A percentile compares a stretch with the other conserved stretches of the same genome.
Conservation (phyloP, 2,888 invertebrate genomes). For the Drosophila vallismaia region DNA sequence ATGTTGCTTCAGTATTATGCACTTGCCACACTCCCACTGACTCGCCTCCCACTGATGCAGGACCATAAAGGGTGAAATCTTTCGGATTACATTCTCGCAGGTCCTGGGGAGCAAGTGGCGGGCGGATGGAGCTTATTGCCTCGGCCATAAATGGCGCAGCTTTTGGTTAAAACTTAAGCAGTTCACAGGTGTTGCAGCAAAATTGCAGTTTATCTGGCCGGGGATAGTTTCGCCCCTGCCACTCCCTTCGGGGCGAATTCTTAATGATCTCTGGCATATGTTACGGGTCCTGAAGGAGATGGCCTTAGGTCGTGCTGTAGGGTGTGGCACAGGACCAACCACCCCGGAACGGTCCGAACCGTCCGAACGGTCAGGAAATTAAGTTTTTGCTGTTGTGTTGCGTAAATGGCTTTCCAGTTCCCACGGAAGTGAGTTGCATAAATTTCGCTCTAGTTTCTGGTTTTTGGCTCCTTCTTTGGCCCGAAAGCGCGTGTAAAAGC, state of each 20-base stretch:
- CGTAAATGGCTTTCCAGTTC: slow-evolving; percentile 77
- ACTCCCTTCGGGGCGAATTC: slow-evolving; percentile 32
- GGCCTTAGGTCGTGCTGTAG: background rate
- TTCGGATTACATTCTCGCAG: slow-evolving; percentile 69
- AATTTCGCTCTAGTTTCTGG: slow-evolving; percentile 51
- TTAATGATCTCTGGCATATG: slow-evolving; percentile 78
- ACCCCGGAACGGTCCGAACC: slow-evolving; percentile 14
- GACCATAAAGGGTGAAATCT: slow-evolving; percentile 69
- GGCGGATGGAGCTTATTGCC: slow-evolving; percentile 53
- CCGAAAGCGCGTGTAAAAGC: slow-evolving; percentile 76
- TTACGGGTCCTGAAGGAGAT: slow-evolving; percentile 60
- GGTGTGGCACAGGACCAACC: background rate
- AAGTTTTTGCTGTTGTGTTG: slow-evolving; percentile 75
- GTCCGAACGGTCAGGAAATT: slow-evolving; percentile 63
- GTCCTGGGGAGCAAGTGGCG: background rate
- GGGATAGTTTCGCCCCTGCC: slow-evolving; percentile 20
- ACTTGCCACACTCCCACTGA: slow-evolving; percentile 46
- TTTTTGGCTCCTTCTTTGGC: slow-evolving; percentile 3
- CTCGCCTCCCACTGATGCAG: slow-evolving; percentile 29
- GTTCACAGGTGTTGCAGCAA: slow-evolving; percentile 75
- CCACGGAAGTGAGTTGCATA: slow-evolving; percentile 76
- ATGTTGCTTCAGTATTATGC: slow-evolving; percentile 77
- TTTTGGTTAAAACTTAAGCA: slow-evolving; percentile 68
- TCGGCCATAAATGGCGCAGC: slow-evolving; percentile 62
- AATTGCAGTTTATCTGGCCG: slow-evolving; percentile 76